Evolutionary conservation across 2,888 invertebrate species (phyloP), one percentile per base, ranked within the genome.

Genomic region (Drosophila histrio): DNA sequence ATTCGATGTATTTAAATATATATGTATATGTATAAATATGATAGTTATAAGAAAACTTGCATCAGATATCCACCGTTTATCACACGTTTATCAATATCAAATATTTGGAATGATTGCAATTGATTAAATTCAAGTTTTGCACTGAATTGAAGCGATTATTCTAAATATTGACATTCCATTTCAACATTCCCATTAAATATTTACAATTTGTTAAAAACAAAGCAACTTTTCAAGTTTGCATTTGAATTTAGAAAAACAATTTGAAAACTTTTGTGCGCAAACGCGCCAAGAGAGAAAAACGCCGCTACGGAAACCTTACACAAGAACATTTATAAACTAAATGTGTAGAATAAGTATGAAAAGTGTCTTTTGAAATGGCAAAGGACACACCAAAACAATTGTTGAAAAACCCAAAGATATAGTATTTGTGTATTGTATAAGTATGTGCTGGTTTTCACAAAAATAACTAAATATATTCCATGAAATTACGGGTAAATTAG

Each of bases 221-320:
- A 8, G 36, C 26, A 49, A 26, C 39, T 36, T 36, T 24, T 6
- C 21, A 69, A 47, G 22, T 38, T 61, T 15, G 32, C 34, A n/a
- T 46, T 50, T 60, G 32, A 39, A 53, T 39, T 53, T 30, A 24
- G 36, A 3, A 61, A 53, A 38, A 22, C 24, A 54, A 47, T 77
- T 67, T 59, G 58, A 59, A 57, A 41, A 62, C 56, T 65, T 58
- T 72, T 66, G 66, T 49, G 73, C 77, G 56, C 44, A n/a, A 7
- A 15, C 19, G 54, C 66, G 73, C 78, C 73, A 47, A 63, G 54
- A 56, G 57, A 0, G 30, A 59, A 72, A 62, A 78, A 85, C 82
- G 82, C 82, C 87, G 82, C 82, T 83, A 83, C 82, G 76, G 75
- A 82, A 87, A 83, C 82, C 82, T 83, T 83, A 62, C 57, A 66